Evolutionary conservation across 2,797 vertebrate genomes (phyloP).

Genomic region (Malurus leucopterus): DNA sequence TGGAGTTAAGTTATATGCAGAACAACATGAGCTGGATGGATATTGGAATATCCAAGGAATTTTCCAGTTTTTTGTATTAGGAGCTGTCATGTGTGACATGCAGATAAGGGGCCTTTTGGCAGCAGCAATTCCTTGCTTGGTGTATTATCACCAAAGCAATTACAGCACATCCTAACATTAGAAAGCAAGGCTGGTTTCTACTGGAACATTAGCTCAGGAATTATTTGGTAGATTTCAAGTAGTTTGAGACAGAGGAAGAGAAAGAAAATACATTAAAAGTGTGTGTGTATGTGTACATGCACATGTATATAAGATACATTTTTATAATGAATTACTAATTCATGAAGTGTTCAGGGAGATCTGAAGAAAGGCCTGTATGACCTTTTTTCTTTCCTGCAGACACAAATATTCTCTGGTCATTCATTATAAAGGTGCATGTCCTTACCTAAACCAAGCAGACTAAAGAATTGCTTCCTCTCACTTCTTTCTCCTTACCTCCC

Average conservation of each 20-base stretch:
- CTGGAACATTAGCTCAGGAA: neutral
- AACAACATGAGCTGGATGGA: neutral
- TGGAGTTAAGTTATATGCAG: neutral
- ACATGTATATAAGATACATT: neutral
- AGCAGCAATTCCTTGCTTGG: neutral
- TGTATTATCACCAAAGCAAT: neutral
- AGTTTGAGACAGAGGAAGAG: neutral
- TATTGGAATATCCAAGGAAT: neutral
- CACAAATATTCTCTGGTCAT: neutral
- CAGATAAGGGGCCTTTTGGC: neutral
- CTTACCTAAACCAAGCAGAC: neutral
- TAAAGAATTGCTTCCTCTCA: neutral
- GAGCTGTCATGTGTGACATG: rapidly evolving
- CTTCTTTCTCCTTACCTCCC: neutral
- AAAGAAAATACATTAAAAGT: neutral
- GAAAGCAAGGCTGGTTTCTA: neutral
- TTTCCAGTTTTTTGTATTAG: neutral
- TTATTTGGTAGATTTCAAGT: neutral
- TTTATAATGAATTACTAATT: neutral
- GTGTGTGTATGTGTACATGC: neutral
- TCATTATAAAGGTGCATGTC: neutral
- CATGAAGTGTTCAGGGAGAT: neutral
- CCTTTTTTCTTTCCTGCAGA: neutral
- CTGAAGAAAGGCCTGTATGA: neutral
- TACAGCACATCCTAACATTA: neutral